Evolutionary conservation across 2,888 invertebrate genomes (phyloP).

Genomic region (Athetis lepigone): DNA sequence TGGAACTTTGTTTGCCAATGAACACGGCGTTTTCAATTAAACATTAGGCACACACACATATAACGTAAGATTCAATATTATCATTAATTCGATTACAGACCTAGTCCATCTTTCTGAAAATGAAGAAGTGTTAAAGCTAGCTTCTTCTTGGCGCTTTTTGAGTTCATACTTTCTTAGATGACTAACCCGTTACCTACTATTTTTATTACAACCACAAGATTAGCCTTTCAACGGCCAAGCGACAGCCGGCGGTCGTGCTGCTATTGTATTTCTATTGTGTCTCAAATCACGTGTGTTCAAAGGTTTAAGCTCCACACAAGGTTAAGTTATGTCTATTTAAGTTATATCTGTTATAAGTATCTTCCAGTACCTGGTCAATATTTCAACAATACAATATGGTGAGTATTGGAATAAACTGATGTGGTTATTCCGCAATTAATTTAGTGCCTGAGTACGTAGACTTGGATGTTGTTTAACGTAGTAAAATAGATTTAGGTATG

Average conservation of each 20-base stretch:
- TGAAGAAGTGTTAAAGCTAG: not conserved
- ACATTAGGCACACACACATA: no score
- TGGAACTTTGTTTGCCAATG: no score
- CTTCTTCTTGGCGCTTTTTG: not conserved
- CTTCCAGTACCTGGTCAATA: no score
- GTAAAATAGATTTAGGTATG: conserved; percentile 2
- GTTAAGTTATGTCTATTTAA: no score
- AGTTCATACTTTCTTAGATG: not conserved
- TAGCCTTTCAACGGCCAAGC: no score
- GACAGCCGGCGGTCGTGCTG: no score
- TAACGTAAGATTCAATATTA: not conserved
- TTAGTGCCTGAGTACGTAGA: not conserved
- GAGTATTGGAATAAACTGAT: not conserved
- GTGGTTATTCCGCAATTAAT: not conserved
- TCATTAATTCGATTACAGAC: not conserved
- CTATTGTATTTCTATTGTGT: no score
- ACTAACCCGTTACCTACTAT: not conserved
- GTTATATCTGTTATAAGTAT: no score
- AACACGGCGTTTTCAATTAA: no score
- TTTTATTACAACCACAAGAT: not conserved
- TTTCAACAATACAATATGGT: no score
- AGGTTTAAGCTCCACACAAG: no score
- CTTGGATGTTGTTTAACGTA: not conserved
- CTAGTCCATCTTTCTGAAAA: not conserved
- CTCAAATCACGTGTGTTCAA: no score